Percentiles rank a stretch among this genome's conserved stretches.
Evolutionary conservation across 2,113 vertebrate species (phyloP).

Genomic region (Jaculus jaculus): DNA sequence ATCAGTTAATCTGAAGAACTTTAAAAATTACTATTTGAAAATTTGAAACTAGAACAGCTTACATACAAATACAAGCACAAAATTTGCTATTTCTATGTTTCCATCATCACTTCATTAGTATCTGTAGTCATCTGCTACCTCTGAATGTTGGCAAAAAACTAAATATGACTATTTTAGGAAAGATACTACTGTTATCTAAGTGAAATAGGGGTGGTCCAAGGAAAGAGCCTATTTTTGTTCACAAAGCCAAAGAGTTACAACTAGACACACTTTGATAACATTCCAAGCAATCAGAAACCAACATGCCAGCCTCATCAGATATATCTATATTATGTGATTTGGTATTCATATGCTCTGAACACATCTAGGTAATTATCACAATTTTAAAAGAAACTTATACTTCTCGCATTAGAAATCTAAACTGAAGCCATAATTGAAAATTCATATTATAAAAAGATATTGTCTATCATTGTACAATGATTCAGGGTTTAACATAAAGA

Average conservation of each 20-base stretch:
- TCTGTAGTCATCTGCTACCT: not conserved
- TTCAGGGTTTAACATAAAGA: not conserved
- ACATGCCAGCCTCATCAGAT: not conserved
- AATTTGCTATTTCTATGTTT: not conserved
- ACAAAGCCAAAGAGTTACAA: not conserved
- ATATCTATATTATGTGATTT: not conserved
- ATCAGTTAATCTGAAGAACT: not conserved
- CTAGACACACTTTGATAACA: not conserved
- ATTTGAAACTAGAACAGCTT: not conserved
- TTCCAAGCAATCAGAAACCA: not conserved
- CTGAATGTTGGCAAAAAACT: not conserved
- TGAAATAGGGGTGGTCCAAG: not conserved
- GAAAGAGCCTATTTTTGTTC: not conserved
- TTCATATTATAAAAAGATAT: not conserved
- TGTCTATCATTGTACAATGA: slow-evolving; percentile 5
- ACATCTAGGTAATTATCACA: not conserved
- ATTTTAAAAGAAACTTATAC: not conserved
- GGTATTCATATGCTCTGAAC: not conserved
- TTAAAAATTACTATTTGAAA: slow-evolving; percentile 25
- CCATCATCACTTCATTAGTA: not conserved
- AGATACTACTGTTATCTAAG: not conserved
- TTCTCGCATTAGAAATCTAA: slow-evolving; percentile 3
- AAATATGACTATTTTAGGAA: not conserved
- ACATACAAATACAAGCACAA: not conserved
- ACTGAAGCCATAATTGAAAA: not conserved